Base-by-base conservation (phyloP, 1,140 invertebrate genomes). In the Arctopsyche grandis region DNA sequence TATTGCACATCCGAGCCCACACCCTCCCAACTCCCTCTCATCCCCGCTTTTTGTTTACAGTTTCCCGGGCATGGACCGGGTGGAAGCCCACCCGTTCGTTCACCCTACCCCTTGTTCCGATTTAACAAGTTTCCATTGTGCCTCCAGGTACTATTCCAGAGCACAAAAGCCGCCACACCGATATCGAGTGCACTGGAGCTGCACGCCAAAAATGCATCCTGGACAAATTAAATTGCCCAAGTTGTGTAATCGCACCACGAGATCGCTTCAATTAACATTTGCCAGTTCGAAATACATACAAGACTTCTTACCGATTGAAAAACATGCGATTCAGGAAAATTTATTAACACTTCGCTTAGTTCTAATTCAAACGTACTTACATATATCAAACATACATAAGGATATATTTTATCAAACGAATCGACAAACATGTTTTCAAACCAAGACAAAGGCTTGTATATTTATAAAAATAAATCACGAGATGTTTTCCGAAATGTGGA, bases 71-170 rank as follows among this genome's bases (percentile, higher is more conserved):
- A 22, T 5, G 12, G 63, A 22, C 3, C 14, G 10, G 24, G 14
- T 19, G 10, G 14, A 56, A 21, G 3, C 19, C 14, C 63, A 3
- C n/a, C 16, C n/a, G 12, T n/a, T 12, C 24, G 1, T 5, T 19
- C 12, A 12, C 63, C 63, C 16, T 22, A 4, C 63, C 63, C 16
- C 63, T 69, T 26, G 63, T 69, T 69, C 63, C n/a, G 5, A 69
- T 73, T 73, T 38, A n/a, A 73, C 69, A 73, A 29, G n/a, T 73
- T 73, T 9, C 43, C 69, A 19, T 46, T 19, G 43, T 29, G 29
- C 22, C 66, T 5, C 43, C 24, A 46, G 69, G 43, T 22, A 73
- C 24, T 22, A 43, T 73, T 38, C 14, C 12, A 26, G 26, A 21
- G 29, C 26, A 14, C 60, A 10, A 21, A 66, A 66, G 14, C 9